A percentile compares a stretch with the other conserved stretches of the same genome.
Evolutionary conservation across 2,888 invertebrate species (phyloP).

Genomic region (Lissonota sp.): DNA sequence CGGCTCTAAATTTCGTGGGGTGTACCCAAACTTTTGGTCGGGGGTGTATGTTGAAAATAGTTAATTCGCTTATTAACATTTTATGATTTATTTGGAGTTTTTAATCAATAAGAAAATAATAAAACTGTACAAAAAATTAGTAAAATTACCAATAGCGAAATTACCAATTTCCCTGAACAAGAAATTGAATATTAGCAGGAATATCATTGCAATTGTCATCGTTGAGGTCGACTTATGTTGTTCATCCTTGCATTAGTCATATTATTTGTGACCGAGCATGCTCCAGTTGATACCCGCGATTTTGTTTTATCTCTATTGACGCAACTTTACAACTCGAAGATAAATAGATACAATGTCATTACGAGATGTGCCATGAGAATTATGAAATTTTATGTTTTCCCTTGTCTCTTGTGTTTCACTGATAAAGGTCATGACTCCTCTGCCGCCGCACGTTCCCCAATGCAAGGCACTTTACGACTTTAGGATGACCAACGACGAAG

Average conservation of each 20-base stretch:
- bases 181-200: too few species aligned
- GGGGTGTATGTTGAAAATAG: too few species aligned
- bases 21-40: too few species aligned
- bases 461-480: conserved; percentile 96
- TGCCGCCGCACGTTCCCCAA: conserved; percentile 92
- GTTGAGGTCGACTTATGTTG: too few species aligned
- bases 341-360: conserved; percentile 18
- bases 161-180: too few species aligned
- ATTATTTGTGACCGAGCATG: neutral
- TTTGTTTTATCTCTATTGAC: conserved; percentile 22
- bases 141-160: too few species aligned
- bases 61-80: too few species aligned
- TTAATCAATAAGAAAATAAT: too few species aligned
- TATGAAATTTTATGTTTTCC: conserved; percentile 18
- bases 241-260: neutral
- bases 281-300: neutral
- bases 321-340: conserved; percentile 9
- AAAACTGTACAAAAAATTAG: too few species aligned
- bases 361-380: neutral
- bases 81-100: too few species aligned
- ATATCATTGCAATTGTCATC: too few species aligned
- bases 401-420: conserved; percentile 62
- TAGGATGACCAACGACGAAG: conserved; percentile 94
- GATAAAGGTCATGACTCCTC: conserved; percentile 89
- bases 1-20: too few species aligned